These are phyloP conservation scores for Etheostoma cragini DNA, from an alignment of 2,113 vertebrate genomes.

Conservation along the genomic window DNA sequence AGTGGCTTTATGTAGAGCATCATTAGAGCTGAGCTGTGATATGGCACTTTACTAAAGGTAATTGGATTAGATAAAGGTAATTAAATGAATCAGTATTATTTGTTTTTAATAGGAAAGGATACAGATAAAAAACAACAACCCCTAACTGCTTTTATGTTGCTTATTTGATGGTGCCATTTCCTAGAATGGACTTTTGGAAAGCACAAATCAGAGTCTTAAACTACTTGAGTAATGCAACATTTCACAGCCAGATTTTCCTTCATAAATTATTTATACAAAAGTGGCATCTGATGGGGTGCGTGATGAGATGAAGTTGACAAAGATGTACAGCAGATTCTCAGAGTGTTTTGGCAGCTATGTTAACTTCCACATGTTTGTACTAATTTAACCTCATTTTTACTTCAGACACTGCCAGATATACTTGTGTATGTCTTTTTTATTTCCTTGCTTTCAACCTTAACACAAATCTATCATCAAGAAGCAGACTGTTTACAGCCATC, in stretches of 20 bases:
- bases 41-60: not conserved
- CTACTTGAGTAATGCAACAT: not conserved
- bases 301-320: not conserved
- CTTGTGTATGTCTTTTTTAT: constrained; percentile 8
- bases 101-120: not conserved
- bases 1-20: constrained; percentile 8
- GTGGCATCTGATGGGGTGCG: not conserved
- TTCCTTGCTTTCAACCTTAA: not conserved
- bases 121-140: not conserved
- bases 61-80: not conserved
- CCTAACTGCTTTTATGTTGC: not conserved
- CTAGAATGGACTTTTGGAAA: not conserved
- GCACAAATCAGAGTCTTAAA: not conserved
- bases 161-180: not conserved
- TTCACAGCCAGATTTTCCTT: not conserved
- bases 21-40: not conserved
- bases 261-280: not conserved
- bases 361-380: not conserved
- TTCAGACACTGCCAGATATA: not conserved
- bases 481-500: constrained; percentile 15
- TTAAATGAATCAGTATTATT: not conserved
- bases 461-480: constrained; percentile 29
- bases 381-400: constrained; percentile 21
- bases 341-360: constrained; percentile 12
- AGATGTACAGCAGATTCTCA: not conserved